Conservation (phyloP, 1,140 invertebrate genomes). For the Probaryconus sp. region DNA sequence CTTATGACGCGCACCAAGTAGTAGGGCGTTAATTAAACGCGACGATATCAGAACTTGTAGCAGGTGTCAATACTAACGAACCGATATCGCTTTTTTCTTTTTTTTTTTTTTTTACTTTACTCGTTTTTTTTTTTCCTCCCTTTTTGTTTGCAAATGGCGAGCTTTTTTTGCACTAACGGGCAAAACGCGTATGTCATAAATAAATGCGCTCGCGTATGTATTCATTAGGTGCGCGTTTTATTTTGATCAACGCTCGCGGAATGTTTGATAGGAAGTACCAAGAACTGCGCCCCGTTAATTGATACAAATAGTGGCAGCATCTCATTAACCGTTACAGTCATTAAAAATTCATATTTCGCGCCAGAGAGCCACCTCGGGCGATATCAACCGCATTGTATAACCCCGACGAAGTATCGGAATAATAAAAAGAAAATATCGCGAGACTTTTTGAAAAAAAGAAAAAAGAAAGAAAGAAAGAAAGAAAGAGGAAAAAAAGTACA, state of each 20-base stretch:
- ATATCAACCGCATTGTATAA: slow-evolving; percentile 69
- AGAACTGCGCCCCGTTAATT: slow-evolving; percentile 65
- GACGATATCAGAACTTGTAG: slow-evolving; percentile 30
- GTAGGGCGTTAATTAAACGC: slow-evolving; percentile 56
- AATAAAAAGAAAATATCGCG: slow-evolving; percentile 40
- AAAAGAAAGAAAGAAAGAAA: too few relatives aligned
- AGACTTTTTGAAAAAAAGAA: slow-evolving; percentile 50
- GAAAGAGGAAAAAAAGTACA: too few relatives aligned
- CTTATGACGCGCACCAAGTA: slow-evolving; percentile 51
- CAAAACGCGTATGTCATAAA: too few relatives aligned
- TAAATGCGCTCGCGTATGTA: too few relatives aligned
- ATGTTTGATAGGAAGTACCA: slow-evolving; percentile 50
- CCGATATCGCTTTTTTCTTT: slow-evolving; percentile 22
- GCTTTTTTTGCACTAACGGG: too few relatives aligned
- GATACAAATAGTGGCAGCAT: slow-evolving; percentile 69
- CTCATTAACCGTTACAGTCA: slow-evolving; percentile 72
- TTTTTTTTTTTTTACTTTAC: slow-evolving; percentile 4
- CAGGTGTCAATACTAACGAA: slow-evolving; percentile 50
- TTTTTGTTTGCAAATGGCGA: slow-evolving; percentile 11
- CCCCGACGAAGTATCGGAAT: slow-evolving; percentile 22
- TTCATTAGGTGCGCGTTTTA: slow-evolving; percentile 39
- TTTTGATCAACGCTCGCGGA: slow-evolving; percentile 35
- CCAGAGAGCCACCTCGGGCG: slow-evolving; percentile 58
- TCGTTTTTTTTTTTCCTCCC: slow-evolving; percentile 3
- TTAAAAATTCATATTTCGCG: slow-evolving; percentile 69